Evolutionary conservation across 1,140 invertebrate genomes (phyloP).

Genomic region (Oncopeltus fasciatus): DNA sequence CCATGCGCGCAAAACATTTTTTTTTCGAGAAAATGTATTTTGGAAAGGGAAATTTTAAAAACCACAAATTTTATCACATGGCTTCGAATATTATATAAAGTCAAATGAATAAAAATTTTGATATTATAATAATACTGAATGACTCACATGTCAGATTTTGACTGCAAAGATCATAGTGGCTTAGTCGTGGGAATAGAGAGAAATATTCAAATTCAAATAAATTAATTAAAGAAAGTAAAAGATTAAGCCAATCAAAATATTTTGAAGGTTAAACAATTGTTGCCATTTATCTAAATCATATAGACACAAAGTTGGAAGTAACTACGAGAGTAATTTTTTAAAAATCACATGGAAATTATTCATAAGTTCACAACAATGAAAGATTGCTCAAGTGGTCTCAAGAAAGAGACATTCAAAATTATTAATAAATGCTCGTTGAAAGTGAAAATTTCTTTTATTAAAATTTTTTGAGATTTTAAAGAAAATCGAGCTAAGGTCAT

Average conservation of each 20-base stretch:
- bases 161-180: not conserved
- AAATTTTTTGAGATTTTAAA: too few species aligned
- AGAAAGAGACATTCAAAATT: too few species aligned
- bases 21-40: not conserved
- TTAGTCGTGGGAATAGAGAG: not conserved
- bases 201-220: not conserved
- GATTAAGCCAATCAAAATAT: too few species aligned
- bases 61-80: not conserved
- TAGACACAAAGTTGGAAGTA: too few species aligned
- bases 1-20: conserved; percentile 17
- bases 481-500: too few species aligned
- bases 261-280: not conserved
- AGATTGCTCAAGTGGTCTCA: too few species aligned
- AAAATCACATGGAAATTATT: too few species aligned
- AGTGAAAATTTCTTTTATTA: too few species aligned
- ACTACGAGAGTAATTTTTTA: too few species aligned
- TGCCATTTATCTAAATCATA: too few species aligned
- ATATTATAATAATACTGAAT: not conserved
- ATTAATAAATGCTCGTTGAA: too few species aligned
- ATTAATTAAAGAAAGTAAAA: not conserved
- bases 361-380: too few species aligned
- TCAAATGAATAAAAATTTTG: not conserved
- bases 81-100: not conserved
- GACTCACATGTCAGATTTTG: conserved; percentile 4
- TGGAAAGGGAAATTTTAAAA: not conserved